Evolutionary conservation across 2,797 vertebrate genomes (phyloP).

Genomic region (Acipenser transmontanus): DNA sequence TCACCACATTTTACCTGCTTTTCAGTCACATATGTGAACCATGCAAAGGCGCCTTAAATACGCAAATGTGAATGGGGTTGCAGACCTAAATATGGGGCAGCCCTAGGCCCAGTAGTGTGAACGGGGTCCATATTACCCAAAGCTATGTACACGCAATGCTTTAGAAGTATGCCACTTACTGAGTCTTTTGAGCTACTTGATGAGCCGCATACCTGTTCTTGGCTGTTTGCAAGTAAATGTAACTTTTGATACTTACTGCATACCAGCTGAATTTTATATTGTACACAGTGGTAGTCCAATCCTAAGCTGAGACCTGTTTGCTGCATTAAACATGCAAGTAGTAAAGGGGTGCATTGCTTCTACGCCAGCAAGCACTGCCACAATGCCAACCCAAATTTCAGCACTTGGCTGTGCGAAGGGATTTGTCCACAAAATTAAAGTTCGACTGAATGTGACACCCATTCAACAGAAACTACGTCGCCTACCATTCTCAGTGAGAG

Average conservation of each 20-base stretch:
- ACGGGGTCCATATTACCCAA: slow-evolving; percentile 7
- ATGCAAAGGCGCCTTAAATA: too few species aligned
- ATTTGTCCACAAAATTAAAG: slow-evolving; percentile 12
- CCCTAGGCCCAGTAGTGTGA: too few species aligned
- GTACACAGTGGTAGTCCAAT: background rate
- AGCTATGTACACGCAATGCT: background rate
- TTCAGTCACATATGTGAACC: too few species aligned
- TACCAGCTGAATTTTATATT: slow-evolving; percentile 1
- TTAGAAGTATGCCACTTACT: background rate
- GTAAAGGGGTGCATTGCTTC: background rate
- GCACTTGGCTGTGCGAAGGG: slow-evolving; percentile 4
- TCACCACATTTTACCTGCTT: too few species aligned
- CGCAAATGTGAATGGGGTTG: too few species aligned
- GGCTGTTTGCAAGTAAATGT: slow-evolving; percentile 14
- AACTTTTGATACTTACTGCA: slow-evolving; percentile 1
- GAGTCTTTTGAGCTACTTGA: background rate
- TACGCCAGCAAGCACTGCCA: background rate
- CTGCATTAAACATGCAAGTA: background rate
- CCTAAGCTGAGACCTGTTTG: slow-evolving; percentile 12
- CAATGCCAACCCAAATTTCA: background rate
- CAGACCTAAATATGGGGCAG: too few species aligned
- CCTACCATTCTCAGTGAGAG: background rate
- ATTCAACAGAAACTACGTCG: slow-evolving; percentile 1
- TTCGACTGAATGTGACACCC: background rate
- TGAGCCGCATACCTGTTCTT: background rate